Evolutionary conservation across 2,797 vertebrate species (phyloP), one percentile per base, ranked within the genome.

Genomic region (Smutsia temminckii): DNA sequence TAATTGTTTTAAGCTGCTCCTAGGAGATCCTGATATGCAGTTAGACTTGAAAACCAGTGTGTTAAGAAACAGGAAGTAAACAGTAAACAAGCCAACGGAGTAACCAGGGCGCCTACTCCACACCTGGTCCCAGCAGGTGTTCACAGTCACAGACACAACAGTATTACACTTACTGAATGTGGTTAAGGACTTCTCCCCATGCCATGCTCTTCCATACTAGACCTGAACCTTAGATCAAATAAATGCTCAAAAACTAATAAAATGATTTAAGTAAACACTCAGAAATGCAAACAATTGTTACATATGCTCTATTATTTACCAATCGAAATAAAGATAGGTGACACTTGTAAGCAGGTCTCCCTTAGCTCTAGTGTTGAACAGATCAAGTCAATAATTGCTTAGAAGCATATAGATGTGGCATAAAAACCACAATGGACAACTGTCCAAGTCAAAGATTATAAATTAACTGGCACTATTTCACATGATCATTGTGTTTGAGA

Each of bases 301-400:
- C 0, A 6, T 5, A 17, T 14, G 10, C 2, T 53, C 18, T 17
- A 32, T 68, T 27, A 27, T 3, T 32, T 32, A 17, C 32, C 7
- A 42, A 4, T 5, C 46, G 17, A 46, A 40, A 53, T 32, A 37
- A 61, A 46, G 72, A 49, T 0, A 29, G 25, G 29, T 55, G 51
- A 79, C 10, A 55, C 4, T 13, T 25, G 0, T 4, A 40, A 69
- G n/a, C 77, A 78, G 25, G 37, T 4, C 32, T 55, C 86, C 6
- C 37, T 55, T 42, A 96, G 72, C 9, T 32, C 6, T 40, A 61
- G 6, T 7, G 77, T 77, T 81, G 51, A 69, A 20, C 55, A 69
- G 64, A 46, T 51, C 23, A 57, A 34, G 42, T 7, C 32, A 23
- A 34, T 34, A 42, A 64, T 29, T 11, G 20, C 71, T 27, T 25